Percentiles rank a stretch among this genome's conserved stretches.
Evolutionary conservation across 2,888 invertebrate species (phyloP).

Genomic region (Abrostola tripartita): DNA sequence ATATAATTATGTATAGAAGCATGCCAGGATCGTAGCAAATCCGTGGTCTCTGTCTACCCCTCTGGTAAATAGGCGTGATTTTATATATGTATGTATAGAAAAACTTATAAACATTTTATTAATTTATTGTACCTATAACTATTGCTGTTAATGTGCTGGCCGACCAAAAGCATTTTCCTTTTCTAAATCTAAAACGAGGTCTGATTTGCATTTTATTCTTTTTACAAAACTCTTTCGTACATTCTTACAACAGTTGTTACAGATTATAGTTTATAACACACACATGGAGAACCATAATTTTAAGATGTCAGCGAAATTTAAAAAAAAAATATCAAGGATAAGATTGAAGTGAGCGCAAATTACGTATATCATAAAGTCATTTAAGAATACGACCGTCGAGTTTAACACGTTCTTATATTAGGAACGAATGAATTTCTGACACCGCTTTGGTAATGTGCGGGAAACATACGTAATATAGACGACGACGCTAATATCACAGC

Average conservation of each 20-base stretch:
- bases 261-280: no score
- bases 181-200: no score
- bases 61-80: no score
- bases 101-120: no score
- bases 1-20: no score
- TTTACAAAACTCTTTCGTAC: background rate
- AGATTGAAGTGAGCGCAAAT: conserved; percentile 43
- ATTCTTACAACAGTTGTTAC: background rate
- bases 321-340: conserved; percentile 17
- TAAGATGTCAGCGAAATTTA: conserved; percentile 21
- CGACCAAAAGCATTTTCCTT: no score
- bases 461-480: conserved; percentile 18
- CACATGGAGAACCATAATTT: no score
- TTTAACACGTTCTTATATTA: conserved; percentile 46
- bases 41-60: no score
- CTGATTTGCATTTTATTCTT: background rate
- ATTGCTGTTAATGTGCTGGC: no score
- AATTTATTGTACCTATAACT: no score
- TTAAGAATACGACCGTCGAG: conserved; percentile 33
- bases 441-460: conserved; percentile 40
- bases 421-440: conserved; percentile 36
- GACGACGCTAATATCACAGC: conserved; percentile 29
- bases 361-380: conserved; percentile 52
- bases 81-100: no score
- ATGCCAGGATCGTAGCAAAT: no score